A percentile compares a stretch with the other conserved stretches of the same genome.
phyloP scores from a whole-genome alignment of 2,888 invertebrate genomes.

The Callyntrura sp. region DNA sequence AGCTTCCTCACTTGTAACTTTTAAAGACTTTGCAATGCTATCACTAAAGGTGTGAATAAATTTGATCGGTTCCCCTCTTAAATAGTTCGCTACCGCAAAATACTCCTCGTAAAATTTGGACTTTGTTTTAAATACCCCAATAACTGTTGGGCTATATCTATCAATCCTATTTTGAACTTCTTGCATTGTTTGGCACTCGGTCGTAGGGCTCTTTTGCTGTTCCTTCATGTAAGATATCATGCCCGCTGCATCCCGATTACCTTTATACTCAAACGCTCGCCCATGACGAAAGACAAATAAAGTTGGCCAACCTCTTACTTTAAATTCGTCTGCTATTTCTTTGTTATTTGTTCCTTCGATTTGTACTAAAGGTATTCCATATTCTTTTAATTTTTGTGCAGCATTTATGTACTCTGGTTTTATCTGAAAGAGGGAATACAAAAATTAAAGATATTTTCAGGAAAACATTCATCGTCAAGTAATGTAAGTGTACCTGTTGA shows the following conservation, averaged over 20 bases:
- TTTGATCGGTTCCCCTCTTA: conserved; percentile 85
- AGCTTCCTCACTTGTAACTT: conserved; percentile 84
- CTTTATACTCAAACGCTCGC: conserved; percentile 86
- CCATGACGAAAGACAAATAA: conserved; percentile 86
- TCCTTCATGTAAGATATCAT: conserved; percentile 87
- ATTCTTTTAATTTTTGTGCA: conserved; percentile 85
- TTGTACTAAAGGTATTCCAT: conserved; percentile 86
- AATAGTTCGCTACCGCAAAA: conserved; percentile 86
- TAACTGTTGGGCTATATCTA: conserved; percentile 86
- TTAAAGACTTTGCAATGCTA: conserved; percentile 84
- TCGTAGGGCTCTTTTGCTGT: conserved; percentile 86
- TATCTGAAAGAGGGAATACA: conserved; percentile 85
- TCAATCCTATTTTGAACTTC: conserved; percentile 85
- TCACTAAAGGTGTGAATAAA: conserved; percentile 86
- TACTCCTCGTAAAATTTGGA: conserved; percentile 85
- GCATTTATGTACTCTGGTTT: conserved; percentile 87
- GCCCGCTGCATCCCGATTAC: conserved; percentile 85
- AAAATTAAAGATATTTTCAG: conserved; percentile 85
- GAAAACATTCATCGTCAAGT: conserved; percentile 13
- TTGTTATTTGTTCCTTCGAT: conserved; percentile 87
- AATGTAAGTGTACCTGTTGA: conserved; percentile 83
- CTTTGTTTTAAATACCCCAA: conserved; percentile 87
- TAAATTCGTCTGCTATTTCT: conserved; percentile 86
- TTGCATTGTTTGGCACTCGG: conserved; percentile 84
- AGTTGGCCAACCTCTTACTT: conserved; percentile 87